A percentile compares a stretch with the other conserved stretches of the same genome.
Conservation (phyloP, 2,113 vertebrate species). For the Nothocercus nigrocapillus region DNA sequence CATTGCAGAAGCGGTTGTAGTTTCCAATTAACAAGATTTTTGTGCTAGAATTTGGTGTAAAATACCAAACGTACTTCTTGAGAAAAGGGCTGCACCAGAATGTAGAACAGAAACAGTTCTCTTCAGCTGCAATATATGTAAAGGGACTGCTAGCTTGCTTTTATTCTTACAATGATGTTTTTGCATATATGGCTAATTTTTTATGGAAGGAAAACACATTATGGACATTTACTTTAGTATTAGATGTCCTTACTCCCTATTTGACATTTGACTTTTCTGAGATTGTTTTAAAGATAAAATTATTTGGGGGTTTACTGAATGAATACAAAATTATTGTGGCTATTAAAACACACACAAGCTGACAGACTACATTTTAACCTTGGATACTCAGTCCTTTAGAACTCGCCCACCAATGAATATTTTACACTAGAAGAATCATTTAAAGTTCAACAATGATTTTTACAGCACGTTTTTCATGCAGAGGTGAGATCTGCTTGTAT, state of each 20-base stretch:
- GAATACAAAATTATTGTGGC: not conserved
- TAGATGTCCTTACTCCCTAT: not conserved
- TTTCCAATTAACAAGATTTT: slow-evolving; percentile 42
- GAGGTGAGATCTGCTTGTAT: not conserved
- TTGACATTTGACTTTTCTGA: slow-evolving; percentile 7
- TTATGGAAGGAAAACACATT: not conserved
- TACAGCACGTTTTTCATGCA: not conserved
- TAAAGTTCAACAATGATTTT: slow-evolving; percentile 23
- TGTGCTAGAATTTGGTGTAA: slow-evolving; percentile 11
- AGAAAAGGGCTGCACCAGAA: not conserved
- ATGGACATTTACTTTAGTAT: not conserved
- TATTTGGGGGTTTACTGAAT: not conserved
- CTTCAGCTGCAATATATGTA: slow-evolving; percentile 15
- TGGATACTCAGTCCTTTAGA: not conserved
- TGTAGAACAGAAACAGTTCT: slow-evolving; percentile 23
- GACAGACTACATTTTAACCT: not conserved
- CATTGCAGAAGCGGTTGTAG: not conserved
- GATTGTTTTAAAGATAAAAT: slow-evolving; percentile 45
- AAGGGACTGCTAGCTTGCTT: slow-evolving; percentile 40
- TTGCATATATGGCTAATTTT: slow-evolving; percentile 47
- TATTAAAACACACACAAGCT: slow-evolving; percentile 38
- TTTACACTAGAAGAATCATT: not conserved
- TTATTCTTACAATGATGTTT: slow-evolving; percentile 47
- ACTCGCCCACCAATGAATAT: slow-evolving; percentile 6
- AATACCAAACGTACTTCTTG: slow-evolving; percentile 33